These are phyloP conservation scores for Rhinopomastus cyanomelas DNA, from an alignment of 2,113 vertebrate species.

Conservation along the genomic window DNA sequence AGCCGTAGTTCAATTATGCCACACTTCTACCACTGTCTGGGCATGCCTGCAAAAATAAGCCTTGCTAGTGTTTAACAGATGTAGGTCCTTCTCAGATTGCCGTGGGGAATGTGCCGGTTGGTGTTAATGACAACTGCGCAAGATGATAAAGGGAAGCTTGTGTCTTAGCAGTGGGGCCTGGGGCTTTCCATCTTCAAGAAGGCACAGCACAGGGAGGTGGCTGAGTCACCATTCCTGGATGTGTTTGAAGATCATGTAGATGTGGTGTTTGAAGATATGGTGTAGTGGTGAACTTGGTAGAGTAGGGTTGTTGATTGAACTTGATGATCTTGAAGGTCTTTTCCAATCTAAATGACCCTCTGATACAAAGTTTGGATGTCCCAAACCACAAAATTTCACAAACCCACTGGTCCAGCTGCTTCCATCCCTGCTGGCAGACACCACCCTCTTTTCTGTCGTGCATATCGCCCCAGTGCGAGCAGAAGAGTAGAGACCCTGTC, in stretches of 20 bases:
- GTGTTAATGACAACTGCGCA: not conserved
- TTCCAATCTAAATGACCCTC: too few species aligned
- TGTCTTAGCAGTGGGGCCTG: not conserved
- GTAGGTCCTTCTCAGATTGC: accelerated
- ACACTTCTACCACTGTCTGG: not conserved
- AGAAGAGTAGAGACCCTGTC: not conserved
- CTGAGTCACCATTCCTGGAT: too few species aligned
- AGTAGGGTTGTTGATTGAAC: too few species aligned
- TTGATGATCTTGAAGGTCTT: too few species aligned
- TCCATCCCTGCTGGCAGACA: not conserved
- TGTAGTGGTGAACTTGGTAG: too few species aligned
- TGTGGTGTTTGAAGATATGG: too few species aligned
- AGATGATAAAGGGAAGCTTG: not conserved
- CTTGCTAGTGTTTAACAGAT: not conserved
- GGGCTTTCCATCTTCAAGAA: not conserved
- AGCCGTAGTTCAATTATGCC: not conserved
- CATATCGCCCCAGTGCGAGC: accelerated
- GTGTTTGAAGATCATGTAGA: too few species aligned
- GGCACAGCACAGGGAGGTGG: too few species aligned
- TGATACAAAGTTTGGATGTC: not conserved
- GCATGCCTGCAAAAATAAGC: not conserved
- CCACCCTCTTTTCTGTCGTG: not conserved
- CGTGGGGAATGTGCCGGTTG: not conserved
- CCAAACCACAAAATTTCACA: not conserved
- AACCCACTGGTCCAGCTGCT: not conserved